These are phyloP conservation scores for Urocolius indicus DNA, from an alignment of 2,113 vertebrate species.

Conservation along the genomic window DNA sequence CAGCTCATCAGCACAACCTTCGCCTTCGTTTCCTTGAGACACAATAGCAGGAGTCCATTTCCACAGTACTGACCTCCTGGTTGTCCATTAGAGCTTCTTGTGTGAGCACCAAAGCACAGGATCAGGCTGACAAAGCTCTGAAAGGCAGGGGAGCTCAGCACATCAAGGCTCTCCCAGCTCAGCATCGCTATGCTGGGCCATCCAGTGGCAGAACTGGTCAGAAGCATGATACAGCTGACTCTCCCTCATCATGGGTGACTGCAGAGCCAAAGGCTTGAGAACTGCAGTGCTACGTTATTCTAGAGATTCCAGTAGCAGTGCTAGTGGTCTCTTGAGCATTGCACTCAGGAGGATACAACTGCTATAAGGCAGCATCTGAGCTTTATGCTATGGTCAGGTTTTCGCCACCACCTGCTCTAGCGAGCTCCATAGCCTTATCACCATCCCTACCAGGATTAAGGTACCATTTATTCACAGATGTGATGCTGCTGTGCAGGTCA, in stretches of 20 bases:
- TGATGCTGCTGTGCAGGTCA: not conserved
- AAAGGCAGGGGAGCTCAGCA: not conserved
- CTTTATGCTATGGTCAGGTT: not conserved
- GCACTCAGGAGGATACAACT: not conserved
- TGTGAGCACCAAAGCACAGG: not conserved
- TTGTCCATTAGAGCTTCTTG: not conserved
- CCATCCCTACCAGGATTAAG: not conserved
- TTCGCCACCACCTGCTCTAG: not conserved
- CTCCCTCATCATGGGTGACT: not conserved
- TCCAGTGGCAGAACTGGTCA: not conserved
- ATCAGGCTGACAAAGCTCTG: not conserved
- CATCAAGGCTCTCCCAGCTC: not conserved
- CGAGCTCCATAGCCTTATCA: not conserved
- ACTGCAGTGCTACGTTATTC: not conserved
- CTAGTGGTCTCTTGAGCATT: not conserved
- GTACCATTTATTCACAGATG: not conserved
- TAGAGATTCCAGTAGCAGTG: not conserved
- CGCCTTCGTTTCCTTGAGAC: not conserved
- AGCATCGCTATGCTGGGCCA: not conserved
- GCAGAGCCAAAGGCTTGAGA: not conserved
- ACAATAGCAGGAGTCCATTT: not conserved
- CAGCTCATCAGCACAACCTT: not conserved
- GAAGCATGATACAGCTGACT: rapidly evolving
- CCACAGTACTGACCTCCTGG: not conserved
- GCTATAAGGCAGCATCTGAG: not conserved